Percentiles rank a stretch among this genome's conserved stretches.
Conservation (phyloP, 2,797 vertebrate species). For the Ctenopoma multispine region DNA sequence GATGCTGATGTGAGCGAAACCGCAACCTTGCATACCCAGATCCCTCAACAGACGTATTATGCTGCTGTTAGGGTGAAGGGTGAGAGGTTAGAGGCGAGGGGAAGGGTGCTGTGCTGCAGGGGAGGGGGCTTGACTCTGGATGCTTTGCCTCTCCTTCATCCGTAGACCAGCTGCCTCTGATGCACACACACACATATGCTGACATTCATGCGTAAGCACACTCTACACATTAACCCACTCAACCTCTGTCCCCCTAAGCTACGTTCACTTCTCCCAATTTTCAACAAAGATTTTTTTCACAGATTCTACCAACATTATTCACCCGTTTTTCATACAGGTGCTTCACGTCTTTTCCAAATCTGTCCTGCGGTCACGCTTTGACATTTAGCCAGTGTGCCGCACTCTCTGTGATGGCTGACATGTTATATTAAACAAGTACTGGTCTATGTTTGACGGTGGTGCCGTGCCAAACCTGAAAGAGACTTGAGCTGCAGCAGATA, state of each 20-base stretch:
- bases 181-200: constrained; percentile 48
- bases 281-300: constrained; percentile 60
- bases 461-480: constrained; percentile 20
- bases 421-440: constrained; percentile 21
- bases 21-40: constrained; percentile 58
- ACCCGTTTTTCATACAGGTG: constrained; percentile 62
- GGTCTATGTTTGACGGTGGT: constrained; percentile 34
- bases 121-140: constrained; percentile 54
- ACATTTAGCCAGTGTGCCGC: constrained; percentile 46
- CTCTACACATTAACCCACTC: constrained; percentile 72
- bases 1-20: constrained; percentile 80
- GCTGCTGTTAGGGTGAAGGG: constrained; percentile 76
- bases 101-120: constrained; percentile 38
- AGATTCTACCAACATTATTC: constrained; percentile 53
- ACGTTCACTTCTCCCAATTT: constrained; percentile 52
- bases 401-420: constrained; percentile 33
- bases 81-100: constrained; percentile 67
- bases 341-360: constrained; percentile 52
- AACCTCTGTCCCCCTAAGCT: constrained; percentile 55
- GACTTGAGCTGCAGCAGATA: constrained; percentile 22
- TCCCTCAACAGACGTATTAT: constrained; percentile 73
- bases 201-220: constrained; percentile 75
- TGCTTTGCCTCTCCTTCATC: constrained; percentile 68
- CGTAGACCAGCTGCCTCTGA: constrained; percentile 74
- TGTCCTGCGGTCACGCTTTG: constrained; percentile 49